A percentile compares a stretch with the other conserved stretches of the same genome.
Conservation (phyloP, 2,888 invertebrate species). For the Cacoxenus indagator region DNA sequence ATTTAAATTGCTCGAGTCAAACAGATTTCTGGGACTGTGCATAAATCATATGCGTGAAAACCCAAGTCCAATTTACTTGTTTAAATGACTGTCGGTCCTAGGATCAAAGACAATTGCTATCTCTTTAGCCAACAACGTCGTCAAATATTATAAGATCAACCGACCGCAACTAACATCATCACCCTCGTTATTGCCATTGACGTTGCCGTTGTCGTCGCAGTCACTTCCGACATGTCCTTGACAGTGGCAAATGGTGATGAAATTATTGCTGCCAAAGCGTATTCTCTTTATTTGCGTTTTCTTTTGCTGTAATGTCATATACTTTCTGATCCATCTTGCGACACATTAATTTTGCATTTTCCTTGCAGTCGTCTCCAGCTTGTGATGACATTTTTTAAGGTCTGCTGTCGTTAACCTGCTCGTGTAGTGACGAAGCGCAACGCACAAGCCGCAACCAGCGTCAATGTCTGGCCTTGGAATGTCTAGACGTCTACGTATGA, state of each 20-base stretch:
- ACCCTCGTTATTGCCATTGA: not conserved
- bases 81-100: not conserved
- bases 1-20: conserved; percentile 3
- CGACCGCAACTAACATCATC: not conserved
- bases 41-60: conserved; percentile 44
- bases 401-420: not conserved
- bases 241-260: conserved; percentile 35
- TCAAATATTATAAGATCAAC: conserved; percentile 1
- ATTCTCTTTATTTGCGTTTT: conserved; percentile 15
- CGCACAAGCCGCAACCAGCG: not conserved
- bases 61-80: not conserved
- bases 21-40: not conserved
- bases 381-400: conserved; percentile 33
- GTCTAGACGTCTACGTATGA: conserved; percentile 17
- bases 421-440: not conserved
- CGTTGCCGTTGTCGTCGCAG: not conserved
- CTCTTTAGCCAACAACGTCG: not conserved
- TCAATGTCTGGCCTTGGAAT: conserved; percentile 2
- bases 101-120: not conserved
- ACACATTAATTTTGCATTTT: conserved; percentile 30
- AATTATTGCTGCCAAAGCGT: conserved; percentile 21
- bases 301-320: not conserved
- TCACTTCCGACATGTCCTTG: conserved; percentile 23
- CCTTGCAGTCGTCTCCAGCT: conserved; percentile 25
- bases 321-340: conserved; percentile 9